Evolutionary conservation across 2,797 vertebrate genomes (phyloP).

Genomic region (Lepilemur ruficaudatus): DNA sequence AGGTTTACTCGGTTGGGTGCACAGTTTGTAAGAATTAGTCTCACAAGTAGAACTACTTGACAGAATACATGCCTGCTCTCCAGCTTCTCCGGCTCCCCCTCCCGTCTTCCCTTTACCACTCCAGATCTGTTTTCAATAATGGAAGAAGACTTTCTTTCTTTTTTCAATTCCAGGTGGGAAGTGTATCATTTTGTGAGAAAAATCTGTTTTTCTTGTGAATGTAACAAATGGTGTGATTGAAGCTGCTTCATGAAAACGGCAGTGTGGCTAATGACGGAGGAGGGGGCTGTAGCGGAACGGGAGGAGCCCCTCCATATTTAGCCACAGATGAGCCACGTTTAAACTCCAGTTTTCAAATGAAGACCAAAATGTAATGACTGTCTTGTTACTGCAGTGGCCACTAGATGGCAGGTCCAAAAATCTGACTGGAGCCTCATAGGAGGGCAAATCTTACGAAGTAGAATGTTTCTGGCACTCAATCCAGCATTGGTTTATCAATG

Average conservation of each 20-base stretch:
- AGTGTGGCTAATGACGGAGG: constrained; percentile 31
- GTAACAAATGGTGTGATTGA: constrained; percentile 70
- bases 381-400: constrained; percentile 61
- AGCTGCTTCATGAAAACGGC: constrained; percentile 13
- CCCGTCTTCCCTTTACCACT: neutral
- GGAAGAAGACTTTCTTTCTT: constrained; percentile 42
- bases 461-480: neutral
- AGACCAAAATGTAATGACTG: neutral
- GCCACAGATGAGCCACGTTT: neutral
- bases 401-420: constrained; percentile 77
- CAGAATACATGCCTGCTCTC: constrained; percentile 43
- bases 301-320: neutral
- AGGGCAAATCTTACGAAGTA: constrained; percentile 28
- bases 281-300: neutral
- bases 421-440: neutral
- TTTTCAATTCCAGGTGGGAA: constrained; percentile 51
- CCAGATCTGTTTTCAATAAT: constrained; percentile 53
- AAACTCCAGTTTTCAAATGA: constrained; percentile 1
- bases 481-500: neutral
- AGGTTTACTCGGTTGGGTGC: constrained; percentile 67
- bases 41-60: constrained; percentile 68
- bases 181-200: constrained; percentile 68
- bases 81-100: neutral
- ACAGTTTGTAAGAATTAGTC: constrained; percentile 66
- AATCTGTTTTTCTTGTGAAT: constrained; percentile 66